phyloP scores from a whole-genome alignment of 2,797 vertebrate species.

The Bothrops alternatus region DNA sequence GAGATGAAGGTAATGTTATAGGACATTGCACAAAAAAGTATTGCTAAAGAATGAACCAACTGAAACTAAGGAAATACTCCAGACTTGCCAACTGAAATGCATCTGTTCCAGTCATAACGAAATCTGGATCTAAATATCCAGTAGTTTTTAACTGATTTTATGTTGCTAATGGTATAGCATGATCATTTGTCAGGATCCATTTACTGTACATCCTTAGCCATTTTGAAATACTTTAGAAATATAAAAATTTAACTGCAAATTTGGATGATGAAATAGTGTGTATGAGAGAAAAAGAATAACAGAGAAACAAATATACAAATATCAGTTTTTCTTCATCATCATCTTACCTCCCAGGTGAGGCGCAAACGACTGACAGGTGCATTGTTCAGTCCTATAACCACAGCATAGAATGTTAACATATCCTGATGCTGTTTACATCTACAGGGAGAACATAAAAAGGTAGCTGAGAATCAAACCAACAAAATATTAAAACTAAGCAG shows the following conservation, averaged over 20 bases:
- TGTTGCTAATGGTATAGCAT: neutral
- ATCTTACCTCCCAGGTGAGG: slow-evolving; percentile 92
- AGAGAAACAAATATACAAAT: neutral
- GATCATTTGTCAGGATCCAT: neutral
- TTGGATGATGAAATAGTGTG: neutral
- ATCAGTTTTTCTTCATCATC: neutral
- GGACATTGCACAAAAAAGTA: neutral
- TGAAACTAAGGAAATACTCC: neutral
- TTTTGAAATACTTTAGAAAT: neutral
- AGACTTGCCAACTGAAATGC: neutral
- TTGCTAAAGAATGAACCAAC: neutral
- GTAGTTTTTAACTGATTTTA: neutral
- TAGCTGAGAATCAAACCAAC: neutral
- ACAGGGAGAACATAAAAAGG: slow-evolving; percentile 16
- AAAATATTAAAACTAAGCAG: neutral
- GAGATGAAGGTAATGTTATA: neutral
- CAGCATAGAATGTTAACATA: slow-evolving; percentile 90
- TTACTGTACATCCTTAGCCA: neutral
- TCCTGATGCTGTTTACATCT: slow-evolving; percentile 98
- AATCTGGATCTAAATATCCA: neutral
- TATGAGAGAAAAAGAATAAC: neutral
- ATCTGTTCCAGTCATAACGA: neutral
- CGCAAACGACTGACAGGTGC: slow-evolving; percentile 87
- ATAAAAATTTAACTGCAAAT: neutral
- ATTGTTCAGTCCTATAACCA: slow-evolving; percentile 91